phyloP scores from a whole-genome alignment of 2,888 invertebrate genomes.

The Morpho achilles region DNA sequence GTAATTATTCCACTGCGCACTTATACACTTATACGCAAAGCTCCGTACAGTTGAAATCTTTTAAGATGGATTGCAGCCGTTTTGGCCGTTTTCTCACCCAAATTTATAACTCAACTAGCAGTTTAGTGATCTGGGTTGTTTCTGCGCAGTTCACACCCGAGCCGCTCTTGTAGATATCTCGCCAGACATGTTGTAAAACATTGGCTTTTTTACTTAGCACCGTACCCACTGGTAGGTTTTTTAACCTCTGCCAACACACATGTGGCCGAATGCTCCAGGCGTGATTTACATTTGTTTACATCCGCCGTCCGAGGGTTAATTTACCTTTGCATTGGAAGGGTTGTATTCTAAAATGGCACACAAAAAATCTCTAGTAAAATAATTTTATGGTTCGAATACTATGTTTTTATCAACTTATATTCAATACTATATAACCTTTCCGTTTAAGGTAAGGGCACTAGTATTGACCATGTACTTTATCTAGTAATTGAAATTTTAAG shows the following conservation, averaged over 20 bases:
- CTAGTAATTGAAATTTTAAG: no score
- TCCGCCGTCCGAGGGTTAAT: constrained; percentile 60
- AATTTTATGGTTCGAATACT: no score
- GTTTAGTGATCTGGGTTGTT: constrained; percentile 25
- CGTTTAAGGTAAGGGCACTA: no score
- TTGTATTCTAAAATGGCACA: constrained; percentile 35
- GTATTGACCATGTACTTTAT: no score
- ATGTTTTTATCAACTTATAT: no score
- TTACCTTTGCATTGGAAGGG: constrained; percentile 43
- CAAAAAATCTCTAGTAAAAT: constrained; percentile 14
- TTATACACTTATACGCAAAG: not conserved
- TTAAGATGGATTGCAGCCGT: constrained; percentile 8
- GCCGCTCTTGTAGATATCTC: constrained; percentile 38
- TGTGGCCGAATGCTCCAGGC: constrained; percentile 45
- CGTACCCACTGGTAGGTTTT: constrained; percentile 43
- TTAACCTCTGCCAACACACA: constrained; percentile 54
- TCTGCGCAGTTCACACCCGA: constrained; percentile 31
- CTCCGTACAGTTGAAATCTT: constrained; percentile 1
- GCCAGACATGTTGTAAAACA: constrained; percentile 50
- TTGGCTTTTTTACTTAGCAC: constrained; percentile 41
- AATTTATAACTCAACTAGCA: constrained; percentile 23
- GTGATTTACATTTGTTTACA: constrained; percentile 66
- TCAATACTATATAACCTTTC: no score
- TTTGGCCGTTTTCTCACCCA: constrained; percentile 11
- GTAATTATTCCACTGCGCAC: no score